Base-by-base conservation (phyloP, 2,113 vertebrate genomes). In the Strix uralensis region DNA sequence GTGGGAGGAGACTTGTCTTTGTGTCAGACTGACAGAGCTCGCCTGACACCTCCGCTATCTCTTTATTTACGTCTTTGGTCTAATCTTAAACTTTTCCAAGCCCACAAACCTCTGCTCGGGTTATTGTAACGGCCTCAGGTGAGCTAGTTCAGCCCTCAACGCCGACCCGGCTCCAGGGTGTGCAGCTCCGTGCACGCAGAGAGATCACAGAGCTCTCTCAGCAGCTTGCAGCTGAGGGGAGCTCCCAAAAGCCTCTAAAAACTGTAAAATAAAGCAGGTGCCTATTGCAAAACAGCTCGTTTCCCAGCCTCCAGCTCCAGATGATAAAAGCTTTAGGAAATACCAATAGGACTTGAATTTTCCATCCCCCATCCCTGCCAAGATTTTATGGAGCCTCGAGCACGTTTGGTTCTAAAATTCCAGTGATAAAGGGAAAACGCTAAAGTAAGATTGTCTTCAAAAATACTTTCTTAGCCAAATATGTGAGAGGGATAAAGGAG, bases 131-230 rank as follows among this genome's bases (percentile, higher is more conserved):
- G 5, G 29, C 13, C 30, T 8, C 3, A 6, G 59, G 38, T 17
- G 54, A 58, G 46, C 51, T 10, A 5, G 23, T 11, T 36, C 19
- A 51, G 55, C 34, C 18, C 57, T 30, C 16, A n/a, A 7, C 25
- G 3, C 20, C 5, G 2, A 2, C 15, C 22, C 3, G 5, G 25
- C 27, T 54, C 13, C 27, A 0, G 0, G 20, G 14, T 10, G 10
- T 58, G 42, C 30, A 0, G 0, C 34, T 34, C 49, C 0, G 1
- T 15, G 15, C 10, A 2, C 6, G 2, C 18, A 4, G 51, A 23
- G 34, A 34, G 32, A 3, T 22, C 2, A 0, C 4, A 1, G 61
- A 44, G 40, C 42, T 23, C 78, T 61, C 6, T 13, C 5, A 1
- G 42, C 34, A 36, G 49, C 40, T 46, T 10, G 29, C 20, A 21